Percentiles rank a stretch among this genome's conserved stretches.
These are phyloP conservation scores for Habroteleia sp. DNA, from an alignment of 2,888 invertebrate genomes.

Conservation along the genomic window DNA sequence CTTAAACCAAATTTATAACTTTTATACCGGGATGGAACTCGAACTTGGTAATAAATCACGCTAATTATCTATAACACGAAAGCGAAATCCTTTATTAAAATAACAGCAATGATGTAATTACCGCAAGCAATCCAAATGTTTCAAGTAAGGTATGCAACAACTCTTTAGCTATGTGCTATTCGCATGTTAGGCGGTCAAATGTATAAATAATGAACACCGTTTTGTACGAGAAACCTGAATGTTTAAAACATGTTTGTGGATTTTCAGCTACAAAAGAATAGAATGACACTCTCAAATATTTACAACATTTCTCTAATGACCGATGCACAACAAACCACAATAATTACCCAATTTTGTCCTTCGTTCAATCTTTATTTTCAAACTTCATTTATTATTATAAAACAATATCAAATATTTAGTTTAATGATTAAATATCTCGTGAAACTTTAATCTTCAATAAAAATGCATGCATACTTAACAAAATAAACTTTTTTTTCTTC, in stretches of 20 bases:
- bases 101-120: slow-evolving; percentile 29
- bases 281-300: slow-evolving; percentile 42
- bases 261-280: slow-evolving; percentile 44
- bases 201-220: slow-evolving; percentile 51
- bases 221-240: slow-evolving; percentile 46
- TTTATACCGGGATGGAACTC: not conserved
- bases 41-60: not conserved
- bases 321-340: slow-evolving; percentile 8
- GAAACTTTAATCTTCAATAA: too few relatives aligned
- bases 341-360: slow-evolving; percentile 2
- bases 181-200: slow-evolving; percentile 48
- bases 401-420: too few relatives aligned
- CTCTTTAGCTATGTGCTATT: slow-evolving; percentile 56
- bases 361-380: too few relatives aligned
- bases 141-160: slow-evolving; percentile 51
- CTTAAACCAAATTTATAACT: not conserved
- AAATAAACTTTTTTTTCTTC: too few relatives aligned
- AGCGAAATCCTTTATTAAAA: slow-evolving; percentile 43
- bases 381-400: too few relatives aligned
- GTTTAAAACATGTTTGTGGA: slow-evolving; percentile 52
- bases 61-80: slow-evolving; percentile 14
- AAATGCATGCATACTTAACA: too few relatives aligned
- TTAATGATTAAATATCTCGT: too few relatives aligned
- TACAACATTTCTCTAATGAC: slow-evolving; percentile 28
- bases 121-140: slow-evolving; percentile 44